Base-by-base conservation (phyloP, 2,888 invertebrate genomes). In the Lasioglossum morio region DNA sequence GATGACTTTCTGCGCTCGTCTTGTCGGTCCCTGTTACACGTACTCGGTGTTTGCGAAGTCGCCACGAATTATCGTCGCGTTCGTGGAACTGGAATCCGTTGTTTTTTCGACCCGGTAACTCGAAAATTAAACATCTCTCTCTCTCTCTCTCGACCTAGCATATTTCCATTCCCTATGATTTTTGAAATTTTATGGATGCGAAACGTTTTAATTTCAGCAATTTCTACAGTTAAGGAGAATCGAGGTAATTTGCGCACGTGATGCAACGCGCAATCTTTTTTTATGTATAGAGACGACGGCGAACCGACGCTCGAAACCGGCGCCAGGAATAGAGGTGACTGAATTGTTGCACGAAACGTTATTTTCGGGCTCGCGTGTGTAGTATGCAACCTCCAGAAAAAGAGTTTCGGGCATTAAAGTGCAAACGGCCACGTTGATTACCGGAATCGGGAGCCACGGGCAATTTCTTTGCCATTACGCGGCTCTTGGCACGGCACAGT, bases 341-440 rank as follows among this genome's bases (percentile, higher is more conserved):
- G 69, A 37, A 69, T 69, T 69, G 69, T 69, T 69, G 40, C 69
- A 69, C 69, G 69, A n/a, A n/a, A 69, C 23, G 69, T 69, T 69
- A 69, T 69, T 69, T 69, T 69, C 69, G 40, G 69, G 34, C 8
- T 37, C 37, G 69, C 37, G 53, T 53, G 69, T 69, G 23, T 37
- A 40, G 34, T 69, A 34, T 37, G 69, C 69, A 37, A 37, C 23
- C 69, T 69, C n/a, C 34, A n/a, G 34, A 69, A 69, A 69, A 37
- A 69, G 40, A 69, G 69, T 69, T 69, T 69, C 34, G 69, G 40
- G 40, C 34, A 37, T 34, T 69, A 69, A 37, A 69, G 40, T 37
- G 69, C 69, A 37, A 69, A 69, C 37, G 69, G 34, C n/a, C 23
- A 69, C 40, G 69, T 23, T 23, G 69, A 69, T 69, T 69, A 40